A percentile compares a stretch with the other conserved stretches of the same genome.
These are phyloP conservation scores for Bubalus kerabau DNA, from an alignment of 2,113 vertebrate genomes.

Conservation along the genomic window DNA sequence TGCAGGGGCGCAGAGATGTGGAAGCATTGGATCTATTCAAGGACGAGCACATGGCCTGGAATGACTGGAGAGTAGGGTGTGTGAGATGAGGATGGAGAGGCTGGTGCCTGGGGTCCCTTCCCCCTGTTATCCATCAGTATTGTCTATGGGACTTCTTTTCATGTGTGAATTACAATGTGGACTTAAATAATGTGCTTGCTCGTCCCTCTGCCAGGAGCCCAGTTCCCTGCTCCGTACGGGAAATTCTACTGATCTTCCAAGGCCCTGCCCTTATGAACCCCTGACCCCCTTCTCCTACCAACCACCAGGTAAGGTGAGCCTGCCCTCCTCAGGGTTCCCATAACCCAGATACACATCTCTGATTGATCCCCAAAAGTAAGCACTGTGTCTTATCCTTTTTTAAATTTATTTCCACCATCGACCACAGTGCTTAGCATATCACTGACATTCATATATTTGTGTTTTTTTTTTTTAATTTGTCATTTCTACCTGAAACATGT, in stretches of 20 bases:
- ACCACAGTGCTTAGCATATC: no score
- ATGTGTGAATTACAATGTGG: neutral
- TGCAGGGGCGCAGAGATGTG: neutral
- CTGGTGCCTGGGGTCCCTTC: neutral
- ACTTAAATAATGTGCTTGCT: neutral
- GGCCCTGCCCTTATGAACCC: no score
- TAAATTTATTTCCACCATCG: neutral
- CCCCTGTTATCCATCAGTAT: neutral
- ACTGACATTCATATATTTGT: neutral
- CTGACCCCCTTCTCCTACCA: neutral
- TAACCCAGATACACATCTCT: neutral
- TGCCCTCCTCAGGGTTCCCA: fast-evolving
- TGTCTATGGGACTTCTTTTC: neutral
- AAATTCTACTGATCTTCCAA: neutral
- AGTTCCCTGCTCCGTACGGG: neutral
- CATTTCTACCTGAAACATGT: neutral
- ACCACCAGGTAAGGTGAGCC: no score
- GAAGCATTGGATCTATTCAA: neutral
- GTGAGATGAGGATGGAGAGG: neutral
- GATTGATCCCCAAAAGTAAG: neutral
- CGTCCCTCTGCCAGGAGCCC: neutral
- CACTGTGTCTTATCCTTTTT: neutral
- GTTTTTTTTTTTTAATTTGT: neutral
- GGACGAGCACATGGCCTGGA: neutral
- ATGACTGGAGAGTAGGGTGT: neutral